A percentile compares a stretch with the other conserved stretches of the same genome.
These are phyloP conservation scores for Samia ricini DNA, from an alignment of 1,140 invertebrate genomes.

Conservation along the genomic window DNA sequence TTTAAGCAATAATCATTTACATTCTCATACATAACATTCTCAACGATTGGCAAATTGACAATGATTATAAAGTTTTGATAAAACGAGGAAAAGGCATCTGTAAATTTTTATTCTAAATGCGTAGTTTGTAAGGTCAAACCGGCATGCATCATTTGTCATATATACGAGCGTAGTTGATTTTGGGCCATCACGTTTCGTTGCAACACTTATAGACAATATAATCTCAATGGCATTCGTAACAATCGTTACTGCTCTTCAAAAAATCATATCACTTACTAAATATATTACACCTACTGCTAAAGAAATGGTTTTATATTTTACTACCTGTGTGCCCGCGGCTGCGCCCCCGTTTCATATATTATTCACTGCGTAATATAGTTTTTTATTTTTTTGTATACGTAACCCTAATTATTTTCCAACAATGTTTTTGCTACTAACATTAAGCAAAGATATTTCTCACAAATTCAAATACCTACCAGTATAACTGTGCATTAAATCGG, in stretches of 20 bases:
- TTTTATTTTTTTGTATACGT: too few relatives aligned
- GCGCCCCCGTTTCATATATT: too few relatives aligned
- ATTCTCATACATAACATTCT: too few relatives aligned
- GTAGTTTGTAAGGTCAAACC: constrained; percentile 52
- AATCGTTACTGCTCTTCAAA: not conserved
- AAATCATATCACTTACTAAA: not conserved
- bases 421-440: too few relatives aligned
- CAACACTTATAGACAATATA: constrained; percentile 1
- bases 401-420: too few relatives aligned
- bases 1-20: too few relatives aligned
- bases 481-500: too few relatives aligned
- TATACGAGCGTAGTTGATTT: constrained; percentile 35
- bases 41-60: not conserved
- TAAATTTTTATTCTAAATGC: constrained; percentile 56
- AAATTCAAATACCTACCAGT: too few relatives aligned
- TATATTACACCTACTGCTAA: not conserved
- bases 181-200: constrained; percentile 40
- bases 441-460: too few relatives aligned
- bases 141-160: constrained; percentile 56
- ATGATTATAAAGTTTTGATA: not conserved
- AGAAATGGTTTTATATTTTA: not conserved
- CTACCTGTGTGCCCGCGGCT: too few relatives aligned
- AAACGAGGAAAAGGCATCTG: constrained; percentile 18
- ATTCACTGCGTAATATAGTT: too few relatives aligned
- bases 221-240: not conserved